Evolutionary conservation across 2,113 vertebrate genomes (phyloP).

Genomic region (Aspidoscelis tigris): DNA sequence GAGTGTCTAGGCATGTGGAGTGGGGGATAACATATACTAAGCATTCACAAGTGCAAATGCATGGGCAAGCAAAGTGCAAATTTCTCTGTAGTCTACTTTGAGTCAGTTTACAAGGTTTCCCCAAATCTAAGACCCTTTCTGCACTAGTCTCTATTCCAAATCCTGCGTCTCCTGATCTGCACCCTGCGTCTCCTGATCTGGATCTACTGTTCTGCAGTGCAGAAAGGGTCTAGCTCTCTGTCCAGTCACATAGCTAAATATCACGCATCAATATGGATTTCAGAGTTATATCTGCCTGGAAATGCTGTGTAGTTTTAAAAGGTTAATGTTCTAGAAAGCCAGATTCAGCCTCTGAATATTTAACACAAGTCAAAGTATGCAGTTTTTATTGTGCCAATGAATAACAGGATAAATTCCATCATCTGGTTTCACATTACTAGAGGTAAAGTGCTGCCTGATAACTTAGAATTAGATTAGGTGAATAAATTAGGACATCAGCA

Average conservation of each 20-base stretch:
- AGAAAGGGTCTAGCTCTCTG: no score
- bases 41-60: no score
- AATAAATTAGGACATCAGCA: slow-evolving; percentile 14
- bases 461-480: background rate
- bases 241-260: background rate
- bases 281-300: background rate
- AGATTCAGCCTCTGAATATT: background rate
- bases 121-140: no score
- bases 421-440: slow-evolving; percentile 1
- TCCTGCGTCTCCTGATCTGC: no score
- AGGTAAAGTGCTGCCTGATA: slow-evolving; percentile 27
- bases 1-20: no score
- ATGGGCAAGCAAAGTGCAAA: no score
- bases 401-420: slow-evolving; percentile 25
- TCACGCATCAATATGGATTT: slow-evolving; percentile 3
- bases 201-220: no score
- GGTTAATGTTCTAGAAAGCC: slow-evolving; percentile 13
- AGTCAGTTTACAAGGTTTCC: no score
- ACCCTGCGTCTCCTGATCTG: no score
- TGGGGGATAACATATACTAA: no score
- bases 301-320: background rate
- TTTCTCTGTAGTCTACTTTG: no score
- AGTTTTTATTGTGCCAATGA: background rate
- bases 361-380: background rate
- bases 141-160: no score